Evolutionary conservation across 2,888 invertebrate genomes (phyloP).

Genomic region (Invenusta paracnida): DNA sequence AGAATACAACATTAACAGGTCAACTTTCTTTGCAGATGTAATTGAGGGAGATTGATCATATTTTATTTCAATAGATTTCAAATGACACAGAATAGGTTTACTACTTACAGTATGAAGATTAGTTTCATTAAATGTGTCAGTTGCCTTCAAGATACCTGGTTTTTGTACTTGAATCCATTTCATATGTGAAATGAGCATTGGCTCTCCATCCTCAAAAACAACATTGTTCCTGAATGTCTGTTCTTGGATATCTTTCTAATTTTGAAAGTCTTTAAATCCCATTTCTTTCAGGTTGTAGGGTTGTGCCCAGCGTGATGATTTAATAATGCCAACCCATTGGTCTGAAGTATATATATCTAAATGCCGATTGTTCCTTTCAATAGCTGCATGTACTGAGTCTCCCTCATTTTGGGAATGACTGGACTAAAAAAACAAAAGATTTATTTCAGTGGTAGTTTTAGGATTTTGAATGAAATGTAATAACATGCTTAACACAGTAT

Average conservation of each 20-base stretch:
- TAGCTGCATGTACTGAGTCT: neutral
- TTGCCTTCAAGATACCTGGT: neutral
- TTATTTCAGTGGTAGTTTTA: slow-evolving; percentile 6
- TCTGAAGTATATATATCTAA: neutral
- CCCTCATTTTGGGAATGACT: neutral
- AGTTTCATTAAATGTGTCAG: neutral
- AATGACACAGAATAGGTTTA: neutral
- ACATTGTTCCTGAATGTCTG: neutral
- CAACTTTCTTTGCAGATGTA: too few species aligned
- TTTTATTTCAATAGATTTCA: too few species aligned
- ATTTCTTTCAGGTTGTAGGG: slow-evolving; percentile 15
- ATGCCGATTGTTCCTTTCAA: slow-evolving; percentile 11
- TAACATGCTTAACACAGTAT: neutral
- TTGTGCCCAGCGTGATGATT: slow-evolving; percentile 2
- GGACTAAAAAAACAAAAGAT: slow-evolving; percentile 6
- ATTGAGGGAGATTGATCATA: too few species aligned
- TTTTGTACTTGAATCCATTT: neutral
- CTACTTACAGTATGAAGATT: neutral
- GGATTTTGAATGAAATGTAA: slow-evolving; percentile 12
- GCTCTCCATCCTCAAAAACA: neutral
- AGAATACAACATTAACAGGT: too few species aligned
- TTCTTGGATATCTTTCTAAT: neutral
- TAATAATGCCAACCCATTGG: slow-evolving; percentile 29
- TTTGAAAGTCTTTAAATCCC: slow-evolving; percentile 8
- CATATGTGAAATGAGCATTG: neutral